Evolutionary conservation across 2,113 vertebrate genomes (phyloP), one percentile per base, ranked within the genome.

Genomic region (Alethe diademata): DNA sequence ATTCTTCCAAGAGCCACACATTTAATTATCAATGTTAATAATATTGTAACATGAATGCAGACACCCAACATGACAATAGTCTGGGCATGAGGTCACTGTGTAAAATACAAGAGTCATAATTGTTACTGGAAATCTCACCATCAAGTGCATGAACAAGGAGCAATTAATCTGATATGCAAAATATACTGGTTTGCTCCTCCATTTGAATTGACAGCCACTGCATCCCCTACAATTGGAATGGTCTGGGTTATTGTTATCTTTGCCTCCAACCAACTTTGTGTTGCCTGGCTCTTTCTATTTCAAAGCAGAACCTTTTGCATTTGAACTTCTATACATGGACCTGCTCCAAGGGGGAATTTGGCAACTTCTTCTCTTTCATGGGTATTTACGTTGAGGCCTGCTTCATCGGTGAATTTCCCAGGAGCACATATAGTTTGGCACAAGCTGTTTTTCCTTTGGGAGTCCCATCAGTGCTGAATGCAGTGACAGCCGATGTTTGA

Each of bases 401-500:
- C 23, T 70, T 40, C 38, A 64, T 43, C 66, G 64, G 48, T 48
- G 58, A 56, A 72, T 56, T 88, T 67, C 15, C 48, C 50, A 57
- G 40, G 25, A 83, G 65, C 38, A 75, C 11, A 62, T 40, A 72
- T 4, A 24, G 14, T 75, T 61, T 61, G 31, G 57, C 45, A 75
- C 22, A 51, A 36, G 45, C 40, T 48, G 11, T 4, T 88, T 72
- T 76, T 72, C 58, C 38, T 80, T 24, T 76, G 25, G 38, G 47
- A 82, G 48, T 47, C 53, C 31, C 17, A 12, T 26, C 0, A 0
- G 26, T 25, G 45, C 66, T 33, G 14, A 89, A 73, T 1, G 9
- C 61, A 78, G 60, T 50, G 35, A 76, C 28, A 88, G 51, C 47
- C 86, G 28, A 79, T 65, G 33, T 67, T 51, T 45, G 38, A 95